phyloP scores from a whole-genome alignment of 2,113 vertebrate species.

The Crotophaga sulcirostris region DNA sequence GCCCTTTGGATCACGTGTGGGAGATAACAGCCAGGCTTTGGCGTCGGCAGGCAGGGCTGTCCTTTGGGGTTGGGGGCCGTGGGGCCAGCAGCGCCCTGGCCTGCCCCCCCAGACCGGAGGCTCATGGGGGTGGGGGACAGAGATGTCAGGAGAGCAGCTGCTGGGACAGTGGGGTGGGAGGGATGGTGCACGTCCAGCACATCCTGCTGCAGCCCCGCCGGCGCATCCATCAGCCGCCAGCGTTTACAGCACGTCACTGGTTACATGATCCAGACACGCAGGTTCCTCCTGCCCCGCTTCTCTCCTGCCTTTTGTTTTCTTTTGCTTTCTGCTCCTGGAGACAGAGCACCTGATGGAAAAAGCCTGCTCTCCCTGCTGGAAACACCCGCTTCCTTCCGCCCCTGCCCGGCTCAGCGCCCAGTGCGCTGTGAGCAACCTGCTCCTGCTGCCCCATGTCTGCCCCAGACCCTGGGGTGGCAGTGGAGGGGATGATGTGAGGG shows the following conservation, averaged over 20 bases:
- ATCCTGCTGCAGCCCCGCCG: conserved; percentile 12
- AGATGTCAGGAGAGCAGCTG: neutral
- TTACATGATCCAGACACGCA: conserved; percentile 73
- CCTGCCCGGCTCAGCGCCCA: neutral
- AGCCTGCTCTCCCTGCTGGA: neutral
- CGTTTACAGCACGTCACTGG: conserved; percentile 65
- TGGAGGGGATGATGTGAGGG: fast-evolving
- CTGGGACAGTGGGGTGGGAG: neutral
- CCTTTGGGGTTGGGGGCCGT: neutral
- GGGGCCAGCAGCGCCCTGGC: neutral
- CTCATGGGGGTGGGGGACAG: fast-evolving
- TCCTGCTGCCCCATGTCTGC: neutral
- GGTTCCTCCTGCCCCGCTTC: conserved; percentile 11
- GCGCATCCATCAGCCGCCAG: conserved; percentile 64
- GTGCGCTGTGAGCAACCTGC: neutral
- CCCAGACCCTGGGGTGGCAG: fast-evolving
- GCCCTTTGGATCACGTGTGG: neutral
- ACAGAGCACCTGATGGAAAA: conserved; percentile 60
- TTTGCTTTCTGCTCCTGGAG: conserved; percentile 30
- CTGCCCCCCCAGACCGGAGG: neutral
- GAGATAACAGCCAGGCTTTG: neutral
- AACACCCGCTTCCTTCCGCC: conserved; percentile 36
- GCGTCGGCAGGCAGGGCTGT: neutral
- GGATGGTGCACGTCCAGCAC: neutral
- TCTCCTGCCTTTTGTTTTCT: conserved; percentile 48